Evolutionary conservation across 2,888 invertebrate genomes (phyloP).

Genomic region (Tuta absoluta): DNA sequence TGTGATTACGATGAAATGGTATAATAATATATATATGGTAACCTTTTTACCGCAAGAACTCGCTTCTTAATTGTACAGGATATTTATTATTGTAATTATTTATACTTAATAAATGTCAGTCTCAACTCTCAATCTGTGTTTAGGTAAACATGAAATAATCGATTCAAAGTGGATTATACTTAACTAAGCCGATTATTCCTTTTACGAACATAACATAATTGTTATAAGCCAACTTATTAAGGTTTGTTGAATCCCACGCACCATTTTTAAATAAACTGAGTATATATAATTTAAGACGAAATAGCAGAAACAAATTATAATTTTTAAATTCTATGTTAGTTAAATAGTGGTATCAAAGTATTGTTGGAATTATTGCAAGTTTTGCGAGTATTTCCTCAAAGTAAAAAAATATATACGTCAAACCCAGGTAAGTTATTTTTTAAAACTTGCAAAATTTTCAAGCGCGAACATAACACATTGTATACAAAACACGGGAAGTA

Average conservation of each 20-base stretch:
- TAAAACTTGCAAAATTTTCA: too few species aligned
- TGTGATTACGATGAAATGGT: background rate
- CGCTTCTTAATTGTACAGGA: background rate
- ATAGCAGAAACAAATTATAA: background rate
- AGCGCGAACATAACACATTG: too few species aligned
- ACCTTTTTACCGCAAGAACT: slow-evolving; percentile 2
- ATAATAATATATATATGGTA: background rate
- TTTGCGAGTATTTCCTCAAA: too few species aligned
- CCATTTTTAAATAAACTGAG: background rate
- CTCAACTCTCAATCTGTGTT: slow-evolving; percentile 1
- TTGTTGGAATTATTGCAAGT: too few species aligned
- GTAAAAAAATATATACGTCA: too few species aligned
- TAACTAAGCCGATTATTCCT: slow-evolving; percentile 19
- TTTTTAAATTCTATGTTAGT: too few species aligned
- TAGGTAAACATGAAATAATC: slow-evolving; percentile 25
- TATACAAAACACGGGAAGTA: too few species aligned
- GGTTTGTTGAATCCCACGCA: background rate
- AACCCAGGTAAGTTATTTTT: too few species aligned
- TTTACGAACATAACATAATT: background rate
- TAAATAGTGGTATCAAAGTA: too few species aligned
- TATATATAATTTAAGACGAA: background rate
- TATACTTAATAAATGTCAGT: slow-evolving; percentile 1
- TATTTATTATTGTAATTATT: too few species aligned
- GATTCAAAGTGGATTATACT: slow-evolving; percentile 18
- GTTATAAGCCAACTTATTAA: background rate